Conservation (phyloP, 2,113 vertebrate genomes). For the Calyptommatus sinebrachiatus region DNA sequence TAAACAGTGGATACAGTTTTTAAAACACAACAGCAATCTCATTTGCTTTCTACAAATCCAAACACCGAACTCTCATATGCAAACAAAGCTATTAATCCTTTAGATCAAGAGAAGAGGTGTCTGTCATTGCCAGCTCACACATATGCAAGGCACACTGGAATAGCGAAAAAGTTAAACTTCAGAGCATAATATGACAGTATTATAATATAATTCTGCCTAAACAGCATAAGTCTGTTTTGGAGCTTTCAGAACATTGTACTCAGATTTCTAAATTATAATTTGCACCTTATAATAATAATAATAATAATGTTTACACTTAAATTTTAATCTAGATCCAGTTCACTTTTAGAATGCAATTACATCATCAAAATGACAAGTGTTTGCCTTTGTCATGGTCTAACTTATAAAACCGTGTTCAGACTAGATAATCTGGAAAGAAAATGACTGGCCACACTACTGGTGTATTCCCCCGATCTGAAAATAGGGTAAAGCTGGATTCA, state of each 20-base stretch:
- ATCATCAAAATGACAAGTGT: too few species aligned
- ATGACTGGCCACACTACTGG: too few species aligned
- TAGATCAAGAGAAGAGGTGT: neutral
- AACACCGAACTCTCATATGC: neutral
- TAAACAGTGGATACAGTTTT: neutral
- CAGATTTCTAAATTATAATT: neutral
- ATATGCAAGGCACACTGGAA: neutral
- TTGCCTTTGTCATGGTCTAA: too few species aligned
- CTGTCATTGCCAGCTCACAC: neutral
- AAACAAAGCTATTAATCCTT: neutral
- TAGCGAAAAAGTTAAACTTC: neutral
- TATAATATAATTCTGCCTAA: neutral
- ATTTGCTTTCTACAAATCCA: neutral
- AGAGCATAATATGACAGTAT: neutral
- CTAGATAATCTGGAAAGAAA: too few species aligned
- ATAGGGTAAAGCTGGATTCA: too few species aligned
- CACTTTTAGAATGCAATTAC: too few species aligned
- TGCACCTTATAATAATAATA: neutral
- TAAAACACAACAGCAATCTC: slow-evolving; percentile 41
- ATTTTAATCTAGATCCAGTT: too few species aligned
- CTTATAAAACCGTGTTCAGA: too few species aligned
- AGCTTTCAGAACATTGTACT: neutral
- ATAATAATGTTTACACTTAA: too few species aligned
- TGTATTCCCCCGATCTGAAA: too few species aligned
- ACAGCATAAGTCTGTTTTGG: neutral